phyloP scores from a whole-genome alignment of 2,113 vertebrate species.

The Nothocercus julius region DNA sequence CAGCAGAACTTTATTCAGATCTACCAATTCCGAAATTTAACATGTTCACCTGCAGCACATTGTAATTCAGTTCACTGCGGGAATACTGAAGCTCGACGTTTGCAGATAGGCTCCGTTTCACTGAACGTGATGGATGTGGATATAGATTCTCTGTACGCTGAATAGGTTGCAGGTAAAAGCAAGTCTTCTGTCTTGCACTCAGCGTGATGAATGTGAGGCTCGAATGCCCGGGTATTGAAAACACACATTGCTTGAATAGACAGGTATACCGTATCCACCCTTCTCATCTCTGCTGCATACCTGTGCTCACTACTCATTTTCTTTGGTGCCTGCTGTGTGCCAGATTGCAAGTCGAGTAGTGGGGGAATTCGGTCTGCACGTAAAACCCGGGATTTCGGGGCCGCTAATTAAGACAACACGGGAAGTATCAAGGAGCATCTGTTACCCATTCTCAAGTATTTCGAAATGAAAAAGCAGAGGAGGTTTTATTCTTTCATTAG shows the following conservation, averaged over 20 bases:
- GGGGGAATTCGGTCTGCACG: neutral
- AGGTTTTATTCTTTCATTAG: neutral
- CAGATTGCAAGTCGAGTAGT: neutral
- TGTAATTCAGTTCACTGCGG: conserved; percentile 30
- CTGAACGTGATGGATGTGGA: conserved; percentile 52
- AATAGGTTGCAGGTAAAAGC: conserved; percentile 46
- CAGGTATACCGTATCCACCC: neutral
- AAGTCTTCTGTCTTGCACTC: conserved; percentile 34
- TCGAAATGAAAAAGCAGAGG: neutral
- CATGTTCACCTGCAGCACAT: conserved; percentile 7
- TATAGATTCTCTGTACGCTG: conserved; percentile 19
- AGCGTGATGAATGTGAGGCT: conserved; percentile 31
- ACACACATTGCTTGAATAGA: neutral
- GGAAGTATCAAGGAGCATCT: neutral
- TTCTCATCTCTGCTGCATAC: conserved; percentile 16
- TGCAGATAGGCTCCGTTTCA: conserved; percentile 45
- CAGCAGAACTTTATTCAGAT: neutral
- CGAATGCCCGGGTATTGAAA: conserved; percentile 25
- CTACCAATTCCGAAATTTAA: neutral
- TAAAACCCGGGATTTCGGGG: neutral
- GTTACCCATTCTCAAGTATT: neutral
- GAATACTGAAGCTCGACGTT: conserved; percentile 35
- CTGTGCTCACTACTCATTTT: neutral
- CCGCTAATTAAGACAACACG: neutral
- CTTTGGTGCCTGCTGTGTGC: conserved; percentile 29